Base-by-base conservation (phyloP, 2,888 invertebrate species). In the Campoletis raptor region DNA sequence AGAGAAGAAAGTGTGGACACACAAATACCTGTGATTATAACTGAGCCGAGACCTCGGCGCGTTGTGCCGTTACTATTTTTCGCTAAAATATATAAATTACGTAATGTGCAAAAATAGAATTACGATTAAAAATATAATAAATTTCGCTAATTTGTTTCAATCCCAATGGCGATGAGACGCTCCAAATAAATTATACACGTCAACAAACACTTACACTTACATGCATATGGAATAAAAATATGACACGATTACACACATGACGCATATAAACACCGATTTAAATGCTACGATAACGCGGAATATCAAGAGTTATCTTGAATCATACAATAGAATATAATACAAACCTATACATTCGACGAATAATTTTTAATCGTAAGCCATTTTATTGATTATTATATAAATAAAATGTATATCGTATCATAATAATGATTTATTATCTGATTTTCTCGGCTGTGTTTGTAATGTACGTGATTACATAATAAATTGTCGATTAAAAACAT, bases 391-490 rank as follows among this genome's bases (percentile, higher is more conserved):
- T 88, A 88, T 88, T 91, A 77, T 61, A 40, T 72, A 52, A 30
- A 45, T 30, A 24, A 36, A 74, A 81, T 81, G 66, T 81, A 88
- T 90, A 91, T 89, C 87, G 86, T 90, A 91, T 89, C 87, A 85
- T 90, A 91, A 90, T 78, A 88, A 91, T 87, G 88, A 90, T 91
- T 90, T 86, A 92, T 92, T 90, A 91, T 91, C 90, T 91, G 87
- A 92, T 92, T 89, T 91, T 90, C 90, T 91, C 90, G 90, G 91
- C 92, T 92, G 91, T 92, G 91, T 92, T 92, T 92, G 92, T 92
- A 92, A 92, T 90, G 91, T 91, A 92, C 88, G 88, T 92, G 87
- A 91, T 91, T 90, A 90, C 91, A 91, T 90, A 92, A 91, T 91
- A 90, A 90, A 91, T 88, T 91, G 87, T 90, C 89, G 88, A 91